Conservation (phyloP, 2,888 invertebrate genomes). For the Micoletzkya japonica region DNA sequence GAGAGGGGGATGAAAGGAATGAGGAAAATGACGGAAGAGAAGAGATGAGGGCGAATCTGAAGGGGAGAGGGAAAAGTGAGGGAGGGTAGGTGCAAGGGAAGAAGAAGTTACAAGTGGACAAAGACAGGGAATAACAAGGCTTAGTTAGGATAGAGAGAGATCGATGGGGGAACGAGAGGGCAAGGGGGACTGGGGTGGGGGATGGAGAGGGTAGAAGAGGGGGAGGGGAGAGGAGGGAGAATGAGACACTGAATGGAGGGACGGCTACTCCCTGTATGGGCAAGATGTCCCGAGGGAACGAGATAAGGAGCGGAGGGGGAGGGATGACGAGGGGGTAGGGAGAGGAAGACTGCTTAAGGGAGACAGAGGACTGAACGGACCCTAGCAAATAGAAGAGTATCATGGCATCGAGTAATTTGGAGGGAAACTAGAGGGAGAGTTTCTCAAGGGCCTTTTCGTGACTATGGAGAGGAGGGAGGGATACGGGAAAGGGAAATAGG, state of each 20-base stretch:
- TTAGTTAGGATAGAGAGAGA: slow-evolving; percentile 3
- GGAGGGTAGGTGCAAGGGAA: slow-evolving; percentile 15
- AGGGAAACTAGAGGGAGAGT: not conserved
- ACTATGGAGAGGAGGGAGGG: slow-evolving; percentile 10
- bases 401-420: not conserved
- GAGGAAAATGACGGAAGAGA: slow-evolving; percentile 23
- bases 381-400: not conserved
- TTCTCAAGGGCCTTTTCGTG: not conserved
- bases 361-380: slow-evolving; percentile 5
- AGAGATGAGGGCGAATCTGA: slow-evolving; percentile 23
- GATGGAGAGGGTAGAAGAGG: slow-evolving; percentile 3
- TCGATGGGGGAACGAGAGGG: slow-evolving; percentile 20
- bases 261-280: too few species aligned
- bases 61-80: slow-evolving; percentile 29
- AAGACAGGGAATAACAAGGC: slow-evolving; percentile 8
- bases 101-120: slow-evolving; percentile 17
- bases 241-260: slow-evolving; percentile 5
- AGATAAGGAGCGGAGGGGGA: not conserved
- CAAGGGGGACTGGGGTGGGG: not conserved
- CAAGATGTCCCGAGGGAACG: not conserved
- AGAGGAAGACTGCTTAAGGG: slow-evolving; percentile 6
- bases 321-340: slow-evolving; percentile 14
- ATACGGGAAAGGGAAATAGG: not conserved
- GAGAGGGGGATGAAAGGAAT: slow-evolving; percentile 32
- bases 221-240: slow-evolving; percentile 9